These are phyloP conservation scores for Neofelis nebulosa DNA, from an alignment of 2,113 vertebrate species.

Conservation along the genomic window DNA sequence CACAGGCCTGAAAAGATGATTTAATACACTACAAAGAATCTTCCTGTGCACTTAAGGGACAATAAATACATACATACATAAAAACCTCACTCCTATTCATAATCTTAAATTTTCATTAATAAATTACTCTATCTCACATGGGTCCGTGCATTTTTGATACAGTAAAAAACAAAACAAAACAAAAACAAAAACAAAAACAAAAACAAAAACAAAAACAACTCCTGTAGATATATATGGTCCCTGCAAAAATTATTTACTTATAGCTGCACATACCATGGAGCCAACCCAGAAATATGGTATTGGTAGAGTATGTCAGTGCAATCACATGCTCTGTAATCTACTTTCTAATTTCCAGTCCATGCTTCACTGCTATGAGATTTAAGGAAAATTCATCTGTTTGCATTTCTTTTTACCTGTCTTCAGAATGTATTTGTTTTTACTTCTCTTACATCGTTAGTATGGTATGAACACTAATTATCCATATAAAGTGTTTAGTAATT, in stretches of 20 bases:
- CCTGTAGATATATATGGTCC: not conserved
- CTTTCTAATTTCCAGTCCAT: not conserved
- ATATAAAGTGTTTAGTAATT: not conserved
- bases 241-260: not conserved
- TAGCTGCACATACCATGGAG: fast-evolving
- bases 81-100: not conserved
- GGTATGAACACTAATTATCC: not conserved
- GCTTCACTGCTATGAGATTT: not conserved
- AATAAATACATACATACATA: not conserved
- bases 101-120: not conserved
- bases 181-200: not conserved
- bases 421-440: not conserved
- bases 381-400: not conserved
- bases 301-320: not conserved
- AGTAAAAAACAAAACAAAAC: not conserved
- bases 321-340: not conserved
- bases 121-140: not conserved
- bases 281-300: not conserved
- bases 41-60: not conserved
- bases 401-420: not conserved
- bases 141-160: not conserved
- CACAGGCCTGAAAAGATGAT: not conserved
- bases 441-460: not conserved
- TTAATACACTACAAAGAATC: not conserved
- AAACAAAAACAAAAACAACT: too few relatives aligned